Base-by-base conservation (phyloP, 2,888 invertebrate species). In the Thysanoteuthis rhombus region DNA sequence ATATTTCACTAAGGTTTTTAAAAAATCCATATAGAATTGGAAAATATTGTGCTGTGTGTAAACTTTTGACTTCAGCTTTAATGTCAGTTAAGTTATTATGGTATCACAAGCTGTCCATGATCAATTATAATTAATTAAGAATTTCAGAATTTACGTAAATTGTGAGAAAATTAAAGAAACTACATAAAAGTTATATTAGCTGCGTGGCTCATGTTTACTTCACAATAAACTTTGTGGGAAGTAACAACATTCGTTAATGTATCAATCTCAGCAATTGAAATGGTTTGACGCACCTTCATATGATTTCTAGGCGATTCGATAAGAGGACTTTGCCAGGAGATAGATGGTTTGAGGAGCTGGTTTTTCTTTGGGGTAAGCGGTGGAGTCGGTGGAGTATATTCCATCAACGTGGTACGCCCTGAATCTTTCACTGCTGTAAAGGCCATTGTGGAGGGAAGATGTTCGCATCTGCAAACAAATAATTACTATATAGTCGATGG, bases 361-460 rank as follows among this genome's bases (percentile, higher is more conserved):
- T 90, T 39, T 90, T 90, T 90, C 90, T 90, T 39, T 90, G 90
- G 90, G 39, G 90, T 90, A 32, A 90, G 42, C 40, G 90, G 90
- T 40, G 90, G 90, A 32, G 90, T 90, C 42, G 90, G 90, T 42
- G 90, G 90, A 32, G 90, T 90, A 32, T 90, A 90, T 42, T 90
- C 90, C 90, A 90, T 90, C 90, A 32, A 90, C 39, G 40, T 42
- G 32, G 90, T 32, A 90, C 90, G 42, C 25, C 90, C 90, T 38
- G 90, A 90, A 39, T 90, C 90, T 39, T 42, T 90, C 42, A 28
- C 90, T 90, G 90, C 28, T 40, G 90, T 90, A 42, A 42, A 90
- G 42, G 40, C 90, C 90, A 90, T 90, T 38, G 75, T 75, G 12
- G 75, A 1, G 16, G n/a, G n/a, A 36, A 16, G 75, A 16, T 36